Base-by-base conservation (phyloP, 2,797 vertebrate species). In the Gobio occitaniae region DNA sequence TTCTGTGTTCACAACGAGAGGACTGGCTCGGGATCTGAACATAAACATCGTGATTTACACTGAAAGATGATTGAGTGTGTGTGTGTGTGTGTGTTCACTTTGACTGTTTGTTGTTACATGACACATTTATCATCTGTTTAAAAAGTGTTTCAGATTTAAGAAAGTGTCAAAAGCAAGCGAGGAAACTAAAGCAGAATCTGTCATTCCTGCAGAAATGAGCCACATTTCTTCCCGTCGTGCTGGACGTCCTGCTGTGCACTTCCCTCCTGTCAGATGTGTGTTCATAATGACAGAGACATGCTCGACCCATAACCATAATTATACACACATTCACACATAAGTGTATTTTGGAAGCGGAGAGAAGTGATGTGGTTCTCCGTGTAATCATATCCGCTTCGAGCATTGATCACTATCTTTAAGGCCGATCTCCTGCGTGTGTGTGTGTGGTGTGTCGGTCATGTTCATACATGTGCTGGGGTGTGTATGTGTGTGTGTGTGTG, bases 201-300 rank as follows among this genome's bases (percentile, higher is more conserved):
- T 36, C 15, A 59, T 71, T 71, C 32, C 52, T 79, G 5, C 41
- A n/a, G 10, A 63, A 84, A 65, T 50, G 29, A 74, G 70, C n/a
- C 44, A 21, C 25, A 65, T 76, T 68, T 66, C 59, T 74, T 48
- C 44, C 63, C 6, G 13, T 63, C 44, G 25, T 41, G 32, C 63
- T 12, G 17, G 8, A 61, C 12, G 25, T 41, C n/a, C 70, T 44
- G 44, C 44, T 50, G 78, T 13, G 17, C 52, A 47, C 78, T 70
- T 76, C 84, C 47, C 72, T 59, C 13, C 3, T 38, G 63, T 86
- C 80, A 83, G 80, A 83, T 86, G 82, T 76, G 90, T 74, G 90
- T 87, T 86, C 92, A 87, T 93, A 90, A 93, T 94, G 89, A 93
- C 89, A 91, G 87, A 82, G 86, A 88, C 91, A 75, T 84, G 88